Base-by-base conservation (phyloP, 2,888 invertebrate genomes). In the Resseliella maxima region DNA sequence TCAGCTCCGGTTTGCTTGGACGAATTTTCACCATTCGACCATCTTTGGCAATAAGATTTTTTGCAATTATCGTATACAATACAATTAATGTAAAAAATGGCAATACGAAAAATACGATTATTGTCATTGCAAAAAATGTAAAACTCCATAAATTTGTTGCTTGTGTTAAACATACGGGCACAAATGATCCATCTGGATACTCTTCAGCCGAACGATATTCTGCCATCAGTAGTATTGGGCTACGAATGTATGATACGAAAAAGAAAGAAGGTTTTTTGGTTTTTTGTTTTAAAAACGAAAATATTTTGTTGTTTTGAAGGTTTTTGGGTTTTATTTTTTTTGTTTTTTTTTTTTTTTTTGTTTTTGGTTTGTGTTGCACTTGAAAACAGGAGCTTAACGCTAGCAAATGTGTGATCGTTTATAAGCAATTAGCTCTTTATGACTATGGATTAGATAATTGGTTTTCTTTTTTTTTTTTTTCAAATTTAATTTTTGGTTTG, bases 41-140 rank as follows among this genome's bases (percentile, higher is more conserved):
- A 88, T 94, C 93, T 87, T 90, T 91, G 86, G 94, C 94, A 90
- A 97, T 95, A 88, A 97, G 93, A 89, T 96, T 96, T 89, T 94
- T 94, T 86, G 96, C 96, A 89, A 97, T 97, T 89, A 96, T 93
- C 89, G 95, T 94, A 91, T 98, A 98, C 86, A 97, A 93, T 85
- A 95, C 92, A 88, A 97, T 92, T 85, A 98, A 93, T 87, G 97
- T 93, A 87, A 96, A 90, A 87, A 97, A 92, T 72, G 98, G 98
- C 86, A 96, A 90, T 88, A 95, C 91, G 92, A 97, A 97, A 91
- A 98, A 96, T 88, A 96, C 91, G 87, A 94, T 93, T 89, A 96
- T 95, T 90, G 94, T 93, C 92, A 95, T 92, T 89, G 97, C 93
- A 92, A 96, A 96, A 92, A 95, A 96, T 88, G 94, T 92, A 88